Conservation (phyloP, 2,888 invertebrate genomes). For the Agriopis leucophaearia region DNA sequence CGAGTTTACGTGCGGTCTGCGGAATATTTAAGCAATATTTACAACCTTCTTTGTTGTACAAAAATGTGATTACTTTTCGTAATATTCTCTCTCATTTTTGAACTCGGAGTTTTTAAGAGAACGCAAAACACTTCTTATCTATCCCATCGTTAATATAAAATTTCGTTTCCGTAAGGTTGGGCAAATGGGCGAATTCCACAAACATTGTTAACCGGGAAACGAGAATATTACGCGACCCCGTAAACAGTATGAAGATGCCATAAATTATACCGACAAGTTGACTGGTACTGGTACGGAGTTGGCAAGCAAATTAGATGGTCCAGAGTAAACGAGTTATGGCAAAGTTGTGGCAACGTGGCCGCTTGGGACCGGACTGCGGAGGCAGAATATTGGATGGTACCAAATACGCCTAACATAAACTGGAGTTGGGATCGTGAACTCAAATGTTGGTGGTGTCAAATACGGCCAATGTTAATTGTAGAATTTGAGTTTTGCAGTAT, state of each 20-base stretch:
- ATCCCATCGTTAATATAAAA: slow-evolving; percentile 39
- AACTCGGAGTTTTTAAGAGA: slow-evolving; percentile 23
- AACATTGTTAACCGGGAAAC: slow-evolving; percentile 47
- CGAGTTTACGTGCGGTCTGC: slow-evolving; percentile 50
- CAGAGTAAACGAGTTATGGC: slow-evolving; percentile 78
- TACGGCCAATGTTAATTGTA: slow-evolving; percentile 7
- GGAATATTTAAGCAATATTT: slow-evolving; percentile 42
- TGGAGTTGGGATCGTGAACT: slow-evolving; percentile 47
- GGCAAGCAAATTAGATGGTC: slow-evolving; percentile 77
- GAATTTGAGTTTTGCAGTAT: slow-evolving; percentile 8
- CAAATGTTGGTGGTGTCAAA: slow-evolving; percentile 27
- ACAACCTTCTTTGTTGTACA: slow-evolving; percentile 34
- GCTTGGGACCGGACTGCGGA: slow-evolving; percentile 61
- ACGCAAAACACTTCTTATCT: slow-evolving; percentile 35
- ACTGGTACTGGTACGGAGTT: slow-evolving; percentile 69
- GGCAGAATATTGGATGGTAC: slow-evolving; percentile 51
- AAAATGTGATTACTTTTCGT: slow-evolving; percentile 35
- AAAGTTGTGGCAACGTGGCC: slow-evolving; percentile 66
- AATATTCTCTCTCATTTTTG: slow-evolving; percentile 25
- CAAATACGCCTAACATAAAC: slow-evolving; percentile 46
- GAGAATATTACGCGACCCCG: slow-evolving; percentile 46
- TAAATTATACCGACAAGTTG: slow-evolving; percentile 74
- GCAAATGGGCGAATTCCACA: slow-evolving; percentile 44
- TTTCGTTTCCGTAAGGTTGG: slow-evolving; percentile 40
- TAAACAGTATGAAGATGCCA: slow-evolving; percentile 60